Base-by-base conservation (phyloP, 2,888 invertebrate genomes). In the Ornithoptera priamus region DNA sequence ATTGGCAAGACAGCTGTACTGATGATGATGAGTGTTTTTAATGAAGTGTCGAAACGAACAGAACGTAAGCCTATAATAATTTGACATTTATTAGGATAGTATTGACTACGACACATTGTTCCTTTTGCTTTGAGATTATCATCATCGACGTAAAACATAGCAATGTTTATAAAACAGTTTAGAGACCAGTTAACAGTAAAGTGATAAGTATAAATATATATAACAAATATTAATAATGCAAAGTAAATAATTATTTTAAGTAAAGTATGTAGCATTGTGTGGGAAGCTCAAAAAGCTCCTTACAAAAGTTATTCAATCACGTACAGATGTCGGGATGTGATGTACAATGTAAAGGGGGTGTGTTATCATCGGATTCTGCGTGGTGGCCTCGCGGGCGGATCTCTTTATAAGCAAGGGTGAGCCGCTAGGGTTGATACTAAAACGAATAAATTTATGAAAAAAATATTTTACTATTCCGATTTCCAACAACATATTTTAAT, bases 261-360 rank as follows among this genome's bases (percentile, higher is more conserved):
- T 67, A 62, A 62, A 53, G 70, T 62, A 46, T 42, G 15, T 46
- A 46, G 15, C 46, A 42, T 58, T 63, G 63, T 36, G 58, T 63
- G 22, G 10, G 20, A 10, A 66, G 58, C 62, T 70, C 59, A 66
- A 63, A 68, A 67, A 60, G 58, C 70, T 36, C 36, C 69, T 30
- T 57, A 57, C 61, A 58, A 69, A 70, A 63, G 67, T 70, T 67
- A 70, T 70, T 70, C 70, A 70, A 70, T 70, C 66, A 67, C 53
- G 67, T 70, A 70, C 70, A 70, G 70, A 70, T 70, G 70, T 70
- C 67, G 70, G 67, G 67, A 63, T 70, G 70, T 58, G 66, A 70
- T 70, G 70, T 70, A 67, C 63, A 63, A 70, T 67, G 70, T 70
- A 63, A 70, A 67, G 65, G 70, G 53, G 70, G 70, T 67, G 70